Conservation (phyloP, 2,888 invertebrate species). For the Cephus runcator region DNA sequence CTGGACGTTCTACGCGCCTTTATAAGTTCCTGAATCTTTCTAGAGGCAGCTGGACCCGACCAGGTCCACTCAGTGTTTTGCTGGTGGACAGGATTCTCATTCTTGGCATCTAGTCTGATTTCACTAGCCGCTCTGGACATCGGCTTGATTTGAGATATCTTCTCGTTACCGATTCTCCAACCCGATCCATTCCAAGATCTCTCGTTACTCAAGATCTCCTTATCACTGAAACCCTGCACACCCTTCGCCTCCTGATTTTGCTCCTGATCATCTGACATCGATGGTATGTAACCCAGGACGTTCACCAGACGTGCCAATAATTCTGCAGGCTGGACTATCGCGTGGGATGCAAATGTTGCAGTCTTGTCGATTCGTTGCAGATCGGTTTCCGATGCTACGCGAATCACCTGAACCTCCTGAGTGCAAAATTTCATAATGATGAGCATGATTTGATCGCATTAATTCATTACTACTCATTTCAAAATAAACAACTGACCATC, state of each 20-base stretch:
- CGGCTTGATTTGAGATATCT: conserved; percentile 59
- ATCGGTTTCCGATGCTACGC: conserved; percentile 83
- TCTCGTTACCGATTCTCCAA: conserved; percentile 70
- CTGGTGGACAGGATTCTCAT: conserved; percentile 50
- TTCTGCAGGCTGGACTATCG: conserved; percentile 80
- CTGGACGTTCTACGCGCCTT: conserved; percentile 39
- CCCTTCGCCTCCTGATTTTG: conserved; percentile 51
- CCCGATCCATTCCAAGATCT: conserved; percentile 59
- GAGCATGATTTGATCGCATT: background rate
- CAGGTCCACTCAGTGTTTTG: conserved; percentile 71
- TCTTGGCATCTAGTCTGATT: conserved; percentile 60
- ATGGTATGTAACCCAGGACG: conserved; percentile 73
- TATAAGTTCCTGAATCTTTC: conserved; percentile 69
- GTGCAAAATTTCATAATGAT: background rate
- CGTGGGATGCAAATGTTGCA: conserved; percentile 78
- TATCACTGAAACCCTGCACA: conserved; percentile 78
- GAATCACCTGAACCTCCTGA: conserved; percentile 63
- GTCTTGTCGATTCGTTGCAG: conserved; percentile 81
- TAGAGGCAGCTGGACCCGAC: conserved; percentile 75
- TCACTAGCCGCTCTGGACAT: conserved; percentile 75
- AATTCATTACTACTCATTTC: background rate
- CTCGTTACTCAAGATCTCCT: conserved; percentile 79
- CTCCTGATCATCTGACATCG: conserved; percentile 44
- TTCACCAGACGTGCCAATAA: conserved; percentile 81
- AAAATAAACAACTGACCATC: conserved; percentile 38